Conservation (phyloP, 2,888 invertebrate species). For the Poecilus cupreus region DNA sequence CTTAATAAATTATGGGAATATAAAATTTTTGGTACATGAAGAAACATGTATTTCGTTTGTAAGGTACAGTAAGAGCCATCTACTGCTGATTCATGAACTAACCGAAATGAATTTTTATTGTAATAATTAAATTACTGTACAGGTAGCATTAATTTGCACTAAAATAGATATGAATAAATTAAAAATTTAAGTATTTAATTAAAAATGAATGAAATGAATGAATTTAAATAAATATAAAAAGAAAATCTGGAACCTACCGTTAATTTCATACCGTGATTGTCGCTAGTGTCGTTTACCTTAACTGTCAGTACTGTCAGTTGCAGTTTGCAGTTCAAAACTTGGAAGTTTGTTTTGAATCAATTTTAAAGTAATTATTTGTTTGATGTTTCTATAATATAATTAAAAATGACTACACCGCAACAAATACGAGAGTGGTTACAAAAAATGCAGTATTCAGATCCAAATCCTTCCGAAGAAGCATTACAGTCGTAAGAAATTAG, state of each 20-base stretch:
- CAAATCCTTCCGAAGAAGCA: conserved; percentile 48
- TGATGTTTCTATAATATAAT: neutral
- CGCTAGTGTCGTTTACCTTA: neutral
- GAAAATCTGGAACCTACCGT: neutral
- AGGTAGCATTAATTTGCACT: no score
- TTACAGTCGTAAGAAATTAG: conserved; percentile 51
- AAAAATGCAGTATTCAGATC: conserved; percentile 47
- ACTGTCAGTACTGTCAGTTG: conserved; percentile 15
- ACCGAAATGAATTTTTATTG: no score
- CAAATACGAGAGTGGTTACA: conserved; percentile 43
- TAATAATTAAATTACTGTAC: no score
- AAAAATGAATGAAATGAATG: no score
- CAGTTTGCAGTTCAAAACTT: neutral
- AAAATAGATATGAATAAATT: no score
- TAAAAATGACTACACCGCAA: conserved; percentile 25
- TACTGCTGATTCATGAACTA: no score
- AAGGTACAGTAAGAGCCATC: no score
- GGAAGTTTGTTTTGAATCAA: neutral
- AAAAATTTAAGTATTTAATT: no score
- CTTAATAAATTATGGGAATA: no score
- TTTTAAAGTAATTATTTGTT: neutral
- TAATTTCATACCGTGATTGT: neutral
- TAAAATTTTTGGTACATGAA: no score
- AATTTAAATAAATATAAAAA: no score
- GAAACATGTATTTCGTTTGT: no score